Percentiles rank a stretch among this genome's conserved stretches.
These are phyloP conservation scores for Riptortus pedestris DNA, from an alignment of 1,140 invertebrate genomes.

Conservation along the genomic window DNA sequence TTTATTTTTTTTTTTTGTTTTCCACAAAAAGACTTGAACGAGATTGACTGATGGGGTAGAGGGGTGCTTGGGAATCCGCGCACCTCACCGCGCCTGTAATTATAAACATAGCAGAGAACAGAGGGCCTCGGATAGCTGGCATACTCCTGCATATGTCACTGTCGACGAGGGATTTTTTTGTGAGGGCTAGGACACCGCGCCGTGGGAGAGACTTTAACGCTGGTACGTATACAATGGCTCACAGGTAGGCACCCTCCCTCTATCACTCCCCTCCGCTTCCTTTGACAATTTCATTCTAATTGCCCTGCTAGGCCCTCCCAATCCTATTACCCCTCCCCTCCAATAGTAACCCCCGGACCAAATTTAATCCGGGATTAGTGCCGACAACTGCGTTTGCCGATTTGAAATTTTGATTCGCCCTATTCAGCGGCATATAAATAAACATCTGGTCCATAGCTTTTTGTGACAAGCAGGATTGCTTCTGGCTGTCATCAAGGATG, in stretches of 20 bases:
- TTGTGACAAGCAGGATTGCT: too few species aligned
- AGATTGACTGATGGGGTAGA: too few species aligned
- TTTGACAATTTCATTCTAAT: constrained; percentile 6
- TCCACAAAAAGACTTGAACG: too few species aligned
- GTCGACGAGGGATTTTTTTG: too few species aligned
- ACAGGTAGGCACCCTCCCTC: neutral
- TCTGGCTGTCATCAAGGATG: neutral
- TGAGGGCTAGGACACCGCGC: too few species aligned
- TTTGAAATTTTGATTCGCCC: constrained; percentile 1
- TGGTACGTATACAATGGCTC: neutral
- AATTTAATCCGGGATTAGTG: constrained; percentile 3
- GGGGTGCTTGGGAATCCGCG: too few species aligned
- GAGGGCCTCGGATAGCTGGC: neutral
- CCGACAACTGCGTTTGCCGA: neutral
- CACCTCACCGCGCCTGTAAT: too few species aligned
- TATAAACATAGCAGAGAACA: too few species aligned
- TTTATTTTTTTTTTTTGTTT: too few species aligned
- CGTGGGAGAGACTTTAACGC: constrained; percentile 5
- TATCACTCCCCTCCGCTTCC: neutral
- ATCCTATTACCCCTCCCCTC: neutral
- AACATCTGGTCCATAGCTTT: too few species aligned
- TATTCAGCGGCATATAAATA: constrained; percentile 5
- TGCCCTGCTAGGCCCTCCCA: neutral
- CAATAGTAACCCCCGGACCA: neutral
- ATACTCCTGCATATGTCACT: constrained; percentile 1